Base-by-base conservation (phyloP, 2,113 vertebrate species). In the Macrotis lagotis region DNA sequence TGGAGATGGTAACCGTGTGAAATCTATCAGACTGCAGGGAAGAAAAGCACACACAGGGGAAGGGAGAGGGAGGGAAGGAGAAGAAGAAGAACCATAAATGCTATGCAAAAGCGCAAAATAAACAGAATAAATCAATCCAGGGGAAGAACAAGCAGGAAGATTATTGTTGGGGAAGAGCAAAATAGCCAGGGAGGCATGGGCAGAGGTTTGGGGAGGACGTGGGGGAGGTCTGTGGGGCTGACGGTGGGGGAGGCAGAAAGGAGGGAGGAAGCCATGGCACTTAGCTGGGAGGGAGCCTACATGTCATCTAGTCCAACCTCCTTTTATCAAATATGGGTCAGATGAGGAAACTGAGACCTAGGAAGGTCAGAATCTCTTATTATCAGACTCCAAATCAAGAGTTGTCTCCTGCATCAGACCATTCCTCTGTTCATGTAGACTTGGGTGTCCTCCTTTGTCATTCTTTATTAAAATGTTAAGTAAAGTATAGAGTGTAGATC, bases 1-100 rank as follows among this genome's bases (percentile, higher is more conserved):
- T 96, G 99, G 99, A 97, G 99, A 99, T 93, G 99, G 99, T 98
- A 99, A 99, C 98, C 99, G 98, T 95, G 99, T 99, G 99, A 99
- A 99, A 99, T 99, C 99, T 96, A 99, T 99, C 98, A 99, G 98
- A 98, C 99, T 99, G 99, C 97, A 97, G 98, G 98, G 96, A 83
- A 97, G 96, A 98, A 97, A 98, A 98, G 98, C 96, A 98, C 98
- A 1, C 97, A 98, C 96, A 98, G 97, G 98, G 98, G 98, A 97
- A 98, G 97, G 97, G 97, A 91, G 96, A 26, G 88, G 92, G 97
- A 93, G 88, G 96, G 98, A 96, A 97, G 98, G 98, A 98, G 98
- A 98, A 98, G 97, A 95, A 98, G 98, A 98, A 98, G 96, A 99
- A 96, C 97, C 96, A 98, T 98, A 97, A 99, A 98, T 98, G 98